Conservation (phyloP, 2,888 invertebrate species). For the Aleiodes testaceus region DNA sequence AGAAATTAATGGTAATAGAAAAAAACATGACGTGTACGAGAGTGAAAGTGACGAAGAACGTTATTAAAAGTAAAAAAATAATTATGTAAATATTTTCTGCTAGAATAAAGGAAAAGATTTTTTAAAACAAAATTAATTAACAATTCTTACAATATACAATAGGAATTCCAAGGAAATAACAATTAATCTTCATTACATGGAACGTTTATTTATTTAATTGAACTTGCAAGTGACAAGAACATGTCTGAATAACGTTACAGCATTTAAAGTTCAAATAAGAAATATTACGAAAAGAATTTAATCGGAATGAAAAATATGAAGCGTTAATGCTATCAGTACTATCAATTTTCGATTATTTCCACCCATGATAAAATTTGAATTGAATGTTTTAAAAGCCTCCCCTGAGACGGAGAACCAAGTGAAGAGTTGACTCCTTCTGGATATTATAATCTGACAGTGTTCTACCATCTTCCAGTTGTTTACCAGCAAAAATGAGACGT, state of each 20-base stretch:
- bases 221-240: constrained; percentile 48
- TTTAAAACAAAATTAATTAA: background rate
- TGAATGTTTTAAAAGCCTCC: constrained; percentile 35
- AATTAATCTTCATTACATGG: constrained; percentile 19
- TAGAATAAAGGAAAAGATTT: background rate
- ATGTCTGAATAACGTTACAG: constrained; percentile 44
- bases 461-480: constrained; percentile 47
- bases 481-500: constrained; percentile 49
- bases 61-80: background rate
- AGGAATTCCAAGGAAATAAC: constrained; percentile 29
- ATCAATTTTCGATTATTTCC: constrained; percentile 37
- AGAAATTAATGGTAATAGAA: background rate
- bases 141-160: background rate
- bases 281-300: constrained; percentile 26
- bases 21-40: background rate
- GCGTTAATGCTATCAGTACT: constrained; percentile 46
- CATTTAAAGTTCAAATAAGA: constrained; percentile 40
- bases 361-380: constrained; percentile 36
- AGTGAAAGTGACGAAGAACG: background rate
- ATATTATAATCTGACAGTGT: constrained; percentile 50
- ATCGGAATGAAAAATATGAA: constrained; percentile 42
- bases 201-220: constrained; percentile 47
- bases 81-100: constrained; percentile 3
- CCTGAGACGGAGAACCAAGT: constrained; percentile 51
- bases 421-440: constrained; percentile 48